Evolutionary conservation across 2,888 invertebrate genomes (phyloP).

Genomic region (Orthosia cruda): DNA sequence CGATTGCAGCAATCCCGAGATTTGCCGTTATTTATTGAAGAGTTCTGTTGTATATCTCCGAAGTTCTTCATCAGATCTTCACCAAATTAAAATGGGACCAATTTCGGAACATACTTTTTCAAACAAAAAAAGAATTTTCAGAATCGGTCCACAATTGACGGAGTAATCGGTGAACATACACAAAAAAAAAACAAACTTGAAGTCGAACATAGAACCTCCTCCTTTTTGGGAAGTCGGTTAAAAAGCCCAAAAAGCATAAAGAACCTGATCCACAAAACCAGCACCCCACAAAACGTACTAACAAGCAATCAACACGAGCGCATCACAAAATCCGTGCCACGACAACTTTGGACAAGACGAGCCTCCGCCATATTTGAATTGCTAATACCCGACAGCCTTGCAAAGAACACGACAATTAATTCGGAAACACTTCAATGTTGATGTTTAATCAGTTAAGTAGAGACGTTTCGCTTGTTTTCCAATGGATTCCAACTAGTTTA

Average conservation of each 20-base stretch:
- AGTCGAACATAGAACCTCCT: too few species aligned
- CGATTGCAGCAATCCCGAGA: too few species aligned
- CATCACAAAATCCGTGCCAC: conserved; percentile 64
- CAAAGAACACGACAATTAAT: conserved; percentile 90
- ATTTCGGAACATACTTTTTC: too few species aligned
- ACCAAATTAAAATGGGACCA: too few species aligned
- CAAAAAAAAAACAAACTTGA: too few species aligned
- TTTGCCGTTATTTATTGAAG: too few species aligned
- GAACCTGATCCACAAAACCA: background rate
- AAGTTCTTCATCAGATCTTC: too few species aligned
- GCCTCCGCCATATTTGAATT: conserved; percentile 80
- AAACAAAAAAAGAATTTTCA: too few species aligned
- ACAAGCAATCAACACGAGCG: conserved; percentile 63
- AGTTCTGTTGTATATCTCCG: too few species aligned
- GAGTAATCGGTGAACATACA: too few species aligned
- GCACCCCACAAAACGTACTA: conserved; percentile 22
- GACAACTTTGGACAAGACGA: conserved; percentile 74
- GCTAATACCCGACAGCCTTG: conserved; percentile 79
- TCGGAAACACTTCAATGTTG: conserved; percentile 78
- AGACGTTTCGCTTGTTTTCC: conserved; percentile 53
- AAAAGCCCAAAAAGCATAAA: background rate
- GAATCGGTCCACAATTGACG: too few species aligned
- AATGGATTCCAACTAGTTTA: conserved; percentile 34
- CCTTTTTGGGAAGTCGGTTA: too few species aligned
- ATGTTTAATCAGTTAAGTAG: conserved; percentile 87